These are phyloP conservation scores for Amphipoea lucens DNA, from an alignment of 2,888 invertebrate species.

Conservation along the genomic window DNA sequence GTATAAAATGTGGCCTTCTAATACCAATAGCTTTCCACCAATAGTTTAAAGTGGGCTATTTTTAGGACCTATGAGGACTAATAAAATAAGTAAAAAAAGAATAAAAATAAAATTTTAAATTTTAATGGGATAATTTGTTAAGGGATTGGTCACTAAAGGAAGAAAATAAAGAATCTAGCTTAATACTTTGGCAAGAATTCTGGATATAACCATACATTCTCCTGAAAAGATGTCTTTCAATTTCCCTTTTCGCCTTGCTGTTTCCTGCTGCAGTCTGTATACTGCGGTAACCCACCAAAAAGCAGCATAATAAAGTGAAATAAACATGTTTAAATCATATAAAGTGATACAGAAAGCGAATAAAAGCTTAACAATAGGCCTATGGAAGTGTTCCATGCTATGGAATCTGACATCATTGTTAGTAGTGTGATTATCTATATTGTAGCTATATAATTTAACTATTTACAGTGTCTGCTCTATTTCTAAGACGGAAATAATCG, in stretches of 20 bases:
- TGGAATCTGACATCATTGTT: constrained; percentile 81
- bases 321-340: constrained; percentile 88
- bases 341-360: constrained; percentile 85
- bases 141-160: constrained; percentile 76
- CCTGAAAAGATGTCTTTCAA: constrained; percentile 96
- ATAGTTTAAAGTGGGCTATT: constrained; percentile 66
- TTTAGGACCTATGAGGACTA: constrained; percentile 68
- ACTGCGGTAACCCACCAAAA: constrained; percentile 92
- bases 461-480: constrained; percentile 71
- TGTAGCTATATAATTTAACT: constrained; percentile 65
- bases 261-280: constrained; percentile 94
- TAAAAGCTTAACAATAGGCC: constrained; percentile 87
- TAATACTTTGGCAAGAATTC: constrained; percentile 87
- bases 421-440: constrained; percentile 75
- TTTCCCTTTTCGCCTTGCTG: constrained; percentile 95
- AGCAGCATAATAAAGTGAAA: constrained; percentile 91
- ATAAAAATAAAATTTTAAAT: constrained; percentile 52
- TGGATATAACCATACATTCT: constrained; percentile 93
- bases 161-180: constrained; percentile 84
- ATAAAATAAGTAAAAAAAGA: constrained; percentile 59
- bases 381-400: constrained; percentile 84
- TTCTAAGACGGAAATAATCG: constrained; percentile 76
- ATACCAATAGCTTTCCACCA: constrained; percentile 59
- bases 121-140: constrained; percentile 60
- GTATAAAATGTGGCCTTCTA: constrained; percentile 51